Evolutionary conservation across 2,113 vertebrate species (phyloP).

Genomic region (Daphoenositta chrysoptera): DNA sequence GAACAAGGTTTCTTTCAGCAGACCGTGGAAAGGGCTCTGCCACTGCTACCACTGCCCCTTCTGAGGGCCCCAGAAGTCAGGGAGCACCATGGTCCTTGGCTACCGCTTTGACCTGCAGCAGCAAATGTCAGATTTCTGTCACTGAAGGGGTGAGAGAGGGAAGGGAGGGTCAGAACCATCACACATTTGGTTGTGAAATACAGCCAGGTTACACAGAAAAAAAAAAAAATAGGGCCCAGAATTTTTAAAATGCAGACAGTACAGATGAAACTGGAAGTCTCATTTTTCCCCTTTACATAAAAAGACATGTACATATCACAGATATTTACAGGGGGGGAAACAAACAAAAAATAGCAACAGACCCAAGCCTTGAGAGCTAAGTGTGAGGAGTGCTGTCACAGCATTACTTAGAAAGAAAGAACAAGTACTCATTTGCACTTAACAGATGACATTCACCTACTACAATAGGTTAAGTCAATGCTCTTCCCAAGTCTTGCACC

Average conservation of each 20-base stretch:
- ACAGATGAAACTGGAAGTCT: background rate
- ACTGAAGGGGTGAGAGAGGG: background rate
- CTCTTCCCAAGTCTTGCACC: background rate
- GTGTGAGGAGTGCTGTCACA: background rate
- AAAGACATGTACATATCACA: background rate
- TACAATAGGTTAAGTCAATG: background rate
- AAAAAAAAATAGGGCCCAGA: background rate
- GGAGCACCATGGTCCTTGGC: accelerated
- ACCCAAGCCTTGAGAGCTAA: background rate
- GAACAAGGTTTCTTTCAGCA: background rate
- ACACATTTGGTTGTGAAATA: background rate
- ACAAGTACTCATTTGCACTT: background rate
- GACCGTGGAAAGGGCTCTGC: background rate
- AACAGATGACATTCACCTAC: background rate
- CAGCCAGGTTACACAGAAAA: background rate
- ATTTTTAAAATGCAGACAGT: background rate
- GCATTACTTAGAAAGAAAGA: background rate
- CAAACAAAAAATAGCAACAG: background rate
- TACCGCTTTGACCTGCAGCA: background rate
- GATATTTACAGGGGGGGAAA: background rate
- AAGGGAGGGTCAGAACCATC: background rate
- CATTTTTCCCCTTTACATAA: background rate
- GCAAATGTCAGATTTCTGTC: background rate
- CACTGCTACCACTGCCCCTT: background rate
- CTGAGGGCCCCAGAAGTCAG: background rate